A percentile compares a stretch with the other conserved stretches of the same genome.
Conservation (phyloP, 2,888 invertebrate species). For the Glyphotaelius pellucidus region DNA sequence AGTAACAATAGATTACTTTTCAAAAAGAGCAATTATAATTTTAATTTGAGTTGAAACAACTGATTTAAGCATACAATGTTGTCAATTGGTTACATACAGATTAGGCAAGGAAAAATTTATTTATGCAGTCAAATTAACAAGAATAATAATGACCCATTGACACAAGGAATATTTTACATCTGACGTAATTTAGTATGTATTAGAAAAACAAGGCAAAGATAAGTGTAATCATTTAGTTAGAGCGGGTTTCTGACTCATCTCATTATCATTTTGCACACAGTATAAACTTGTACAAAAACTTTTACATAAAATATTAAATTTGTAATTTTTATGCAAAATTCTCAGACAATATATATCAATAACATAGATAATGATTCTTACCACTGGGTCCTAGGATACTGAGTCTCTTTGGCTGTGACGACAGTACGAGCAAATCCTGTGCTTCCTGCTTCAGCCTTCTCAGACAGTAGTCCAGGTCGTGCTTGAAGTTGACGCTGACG, state of each 20-base stretch:
- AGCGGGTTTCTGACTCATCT: neutral
- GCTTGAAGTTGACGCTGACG: slow-evolving; percentile 78
- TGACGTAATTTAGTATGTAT: neutral
- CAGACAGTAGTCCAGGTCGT: slow-evolving; percentile 83
- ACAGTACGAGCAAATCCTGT: slow-evolving; percentile 82
- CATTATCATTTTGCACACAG: neutral
- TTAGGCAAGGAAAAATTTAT: neutral
- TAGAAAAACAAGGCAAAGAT: neutral
- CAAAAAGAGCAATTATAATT: neutral
- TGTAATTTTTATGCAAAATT: neutral
- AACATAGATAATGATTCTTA: slow-evolving; percentile 6
- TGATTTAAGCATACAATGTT: neutral
- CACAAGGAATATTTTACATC: neutral
- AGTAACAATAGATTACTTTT: neutral
- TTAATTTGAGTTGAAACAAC: neutral
- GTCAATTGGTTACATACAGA: too few relatives aligned
- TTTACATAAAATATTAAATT: neutral
- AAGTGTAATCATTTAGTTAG: neutral
- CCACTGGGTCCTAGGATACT: slow-evolving; percentile 59
- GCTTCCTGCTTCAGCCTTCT: slow-evolving; percentile 83
- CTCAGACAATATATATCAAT: neutral
- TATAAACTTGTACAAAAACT: neutral
- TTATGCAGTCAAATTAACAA: neutral
- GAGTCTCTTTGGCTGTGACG: slow-evolving; percentile 68
- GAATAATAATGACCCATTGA: neutral